Base-by-base conservation (phyloP, 2,888 invertebrate species). In the Morinoia aosen region DNA sequence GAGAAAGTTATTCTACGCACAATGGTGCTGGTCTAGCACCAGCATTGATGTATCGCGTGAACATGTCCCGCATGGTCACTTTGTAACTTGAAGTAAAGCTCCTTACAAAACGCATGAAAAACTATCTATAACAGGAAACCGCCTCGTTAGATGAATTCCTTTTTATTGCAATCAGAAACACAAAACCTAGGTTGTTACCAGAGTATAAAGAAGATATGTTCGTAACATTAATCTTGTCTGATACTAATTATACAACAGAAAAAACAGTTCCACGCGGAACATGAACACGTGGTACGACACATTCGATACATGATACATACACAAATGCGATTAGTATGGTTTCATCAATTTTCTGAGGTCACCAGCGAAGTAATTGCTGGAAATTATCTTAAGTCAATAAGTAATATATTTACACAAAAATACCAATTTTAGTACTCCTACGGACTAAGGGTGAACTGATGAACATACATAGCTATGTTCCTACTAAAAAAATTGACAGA, bases 401-500 rank as follows among this genome's bases (percentile, higher is more conserved):
- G 90, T 90, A 90, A 90, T 90, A 40, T 90, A 90, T 90, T 39
- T 90, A 90, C 90, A 90, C 39, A 90, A 40, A 48, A 40, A 40
- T 90, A 90, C 14, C 90, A 19, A 48, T 48, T 40, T 90, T 90
- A 90, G 48, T 90, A 90, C 40, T 90, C 14, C 39, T 19, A 90
- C 19, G 39, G 90, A 39, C 76, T 90, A 90, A 90, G 90, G 90
- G 48, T 90, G 90, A 76, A 16, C 19, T 76, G 76, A 76, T 33
- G 33, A 25, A 76, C 76, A 33, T 76, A 76, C 25, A 76, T 33
- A 76, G 33, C 1, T 76, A 76, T 25, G 76, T 33, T 76, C 76
- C 76, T 33, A 76, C 25, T 61, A 61, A 61, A 61, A 61, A 16
- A 61, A 8, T 48, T 12, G 19, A 61, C 14, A 61, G 14, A 61